Evolutionary conservation across 2,113 vertebrate genomes (phyloP).

Genomic region (Thamnophis sirtalis): DNA sequence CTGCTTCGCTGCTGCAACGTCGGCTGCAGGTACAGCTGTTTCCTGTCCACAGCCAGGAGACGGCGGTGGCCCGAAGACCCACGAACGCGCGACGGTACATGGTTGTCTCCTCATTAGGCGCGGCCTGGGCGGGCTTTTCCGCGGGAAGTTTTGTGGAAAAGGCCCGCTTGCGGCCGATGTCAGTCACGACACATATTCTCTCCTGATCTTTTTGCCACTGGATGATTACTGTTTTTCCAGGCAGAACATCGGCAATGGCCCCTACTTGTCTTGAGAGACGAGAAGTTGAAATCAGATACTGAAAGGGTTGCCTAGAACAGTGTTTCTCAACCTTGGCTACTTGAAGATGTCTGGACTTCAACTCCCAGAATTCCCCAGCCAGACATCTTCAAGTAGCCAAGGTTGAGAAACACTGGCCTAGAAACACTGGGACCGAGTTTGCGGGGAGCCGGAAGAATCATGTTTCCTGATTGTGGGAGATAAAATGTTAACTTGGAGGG

Average conservation of each 20-base stretch:
- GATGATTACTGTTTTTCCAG: background rate
- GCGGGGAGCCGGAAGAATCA: background rate
- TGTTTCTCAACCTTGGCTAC: too few relatives aligned
- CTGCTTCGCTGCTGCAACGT: background rate
- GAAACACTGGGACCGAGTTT: background rate
- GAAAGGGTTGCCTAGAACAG: background rate
- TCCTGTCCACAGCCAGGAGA: background rate
- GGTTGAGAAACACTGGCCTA: too few relatives aligned
- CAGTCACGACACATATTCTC: too few relatives aligned
- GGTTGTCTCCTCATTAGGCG: background rate
- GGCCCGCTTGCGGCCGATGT: background rate
- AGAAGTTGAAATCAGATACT: background rate
- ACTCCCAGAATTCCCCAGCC: too few relatives aligned
- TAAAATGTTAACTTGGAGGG: background rate
- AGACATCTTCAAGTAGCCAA: too few relatives aligned
- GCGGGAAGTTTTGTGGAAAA: background rate
- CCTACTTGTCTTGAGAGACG: background rate
- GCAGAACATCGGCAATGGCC: background rate
- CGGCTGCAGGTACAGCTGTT: background rate
- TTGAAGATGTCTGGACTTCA: too few relatives aligned
- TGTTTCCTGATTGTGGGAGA: background rate
- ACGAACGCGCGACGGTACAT: background rate
- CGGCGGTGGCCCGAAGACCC: background rate
- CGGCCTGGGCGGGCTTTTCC: conserved; percentile 9
- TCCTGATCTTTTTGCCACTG: background rate